Evolutionary conservation across 2,113 vertebrate genomes (phyloP).

Genomic region (Natator depressus): DNA sequence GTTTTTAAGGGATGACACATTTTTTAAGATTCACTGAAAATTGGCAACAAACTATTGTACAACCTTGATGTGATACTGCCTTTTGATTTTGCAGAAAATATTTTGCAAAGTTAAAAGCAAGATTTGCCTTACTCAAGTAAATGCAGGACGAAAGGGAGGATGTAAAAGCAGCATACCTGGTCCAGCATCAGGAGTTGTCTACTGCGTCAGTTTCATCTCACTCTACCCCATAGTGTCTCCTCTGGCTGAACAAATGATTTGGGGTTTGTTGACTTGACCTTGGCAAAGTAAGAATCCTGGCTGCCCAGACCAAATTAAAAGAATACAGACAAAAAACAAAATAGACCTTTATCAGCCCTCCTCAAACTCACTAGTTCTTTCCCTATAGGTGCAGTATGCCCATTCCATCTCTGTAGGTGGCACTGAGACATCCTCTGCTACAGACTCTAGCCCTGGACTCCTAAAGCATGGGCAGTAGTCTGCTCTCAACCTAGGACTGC

Average conservation of each 20-base stretch:
- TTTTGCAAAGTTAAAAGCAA: not conserved
- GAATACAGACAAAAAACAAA: accelerated
- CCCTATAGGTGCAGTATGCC: not conserved
- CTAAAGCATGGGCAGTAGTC: not conserved
- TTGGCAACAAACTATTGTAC: not conserved
- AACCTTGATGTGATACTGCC: not conserved
- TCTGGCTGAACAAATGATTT: not conserved
- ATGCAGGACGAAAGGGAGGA: not conserved
- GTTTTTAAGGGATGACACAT: not conserved
- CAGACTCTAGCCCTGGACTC: not conserved
- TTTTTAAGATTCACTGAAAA: not conserved
- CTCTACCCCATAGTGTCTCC: not conserved
- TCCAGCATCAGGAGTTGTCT: not conserved
- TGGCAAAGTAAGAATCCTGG: not conserved
- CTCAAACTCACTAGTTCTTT: not conserved
- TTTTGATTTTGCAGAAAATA: not conserved
- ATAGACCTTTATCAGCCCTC: not conserved
- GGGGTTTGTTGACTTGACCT: not conserved
- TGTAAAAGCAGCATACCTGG: not conserved
- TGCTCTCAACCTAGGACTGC: not conserved
- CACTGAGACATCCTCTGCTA: not conserved
- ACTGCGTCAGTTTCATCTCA: not conserved
- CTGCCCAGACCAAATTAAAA: not conserved
- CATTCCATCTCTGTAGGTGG: not conserved
- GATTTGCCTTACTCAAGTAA: not conserved